Conservation (phyloP, 1,140 invertebrate genomes). For the Drosophila obscura region DNA sequence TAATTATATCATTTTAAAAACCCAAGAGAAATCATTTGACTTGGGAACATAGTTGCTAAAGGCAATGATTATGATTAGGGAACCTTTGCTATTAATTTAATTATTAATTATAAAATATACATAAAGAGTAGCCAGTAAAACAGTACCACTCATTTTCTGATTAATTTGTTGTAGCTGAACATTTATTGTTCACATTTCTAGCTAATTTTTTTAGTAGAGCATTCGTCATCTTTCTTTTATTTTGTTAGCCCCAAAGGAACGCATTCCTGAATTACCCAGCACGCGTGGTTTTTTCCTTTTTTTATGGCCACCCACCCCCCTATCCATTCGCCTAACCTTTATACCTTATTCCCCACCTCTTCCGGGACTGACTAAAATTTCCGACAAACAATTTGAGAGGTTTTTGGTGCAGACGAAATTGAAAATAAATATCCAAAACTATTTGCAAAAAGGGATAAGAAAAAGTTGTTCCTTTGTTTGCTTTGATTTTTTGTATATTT, state of each 20-base stretch:
- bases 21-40: too few species aligned
- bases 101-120: too few species aligned
- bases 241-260: slow-evolving; percentile 7
- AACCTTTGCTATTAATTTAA: too few species aligned
- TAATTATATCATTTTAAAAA: too few species aligned
- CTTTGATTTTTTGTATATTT: not conserved
- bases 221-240: slow-evolving; percentile 7
- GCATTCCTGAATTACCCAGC: slow-evolving; percentile 6
- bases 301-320: not conserved
- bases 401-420: slow-evolving; percentile 27
- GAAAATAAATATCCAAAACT: slow-evolving; percentile 47
- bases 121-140: too few species aligned
- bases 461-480: slow-evolving; percentile 10
- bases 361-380: slow-evolving; percentile 35
- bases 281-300: slow-evolving; percentile 3
- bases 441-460: slow-evolving; percentile 27
- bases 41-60: too few species aligned
- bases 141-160: too few species aligned
- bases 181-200: not conserved
- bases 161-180: too few species aligned
- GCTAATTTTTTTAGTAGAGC: not conserved
- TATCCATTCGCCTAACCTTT: not conserved
- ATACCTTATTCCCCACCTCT: not conserved
- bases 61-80: too few species aligned
- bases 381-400: slow-evolving; percentile 37